Evolutionary conservation across 2,113 vertebrate species (phyloP).

Genomic region (Loxodonta africana): DNA sequence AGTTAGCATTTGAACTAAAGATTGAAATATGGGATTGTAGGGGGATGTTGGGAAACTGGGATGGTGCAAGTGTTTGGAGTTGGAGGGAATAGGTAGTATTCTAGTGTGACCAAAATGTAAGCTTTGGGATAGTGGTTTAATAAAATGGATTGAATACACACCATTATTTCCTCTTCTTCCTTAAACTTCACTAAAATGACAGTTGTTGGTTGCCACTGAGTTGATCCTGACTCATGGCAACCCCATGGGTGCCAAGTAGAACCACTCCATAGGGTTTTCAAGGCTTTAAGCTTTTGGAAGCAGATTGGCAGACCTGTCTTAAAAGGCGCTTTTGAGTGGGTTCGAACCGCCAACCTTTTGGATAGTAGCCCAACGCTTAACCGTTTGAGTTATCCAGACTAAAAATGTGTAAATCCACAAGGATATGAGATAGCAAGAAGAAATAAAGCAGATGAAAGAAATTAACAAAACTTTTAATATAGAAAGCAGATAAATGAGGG

Average conservation of each 20-base stretch:
- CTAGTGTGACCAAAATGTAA: conserved; percentile 44
- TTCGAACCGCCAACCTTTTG: background rate
- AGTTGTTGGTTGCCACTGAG: background rate
- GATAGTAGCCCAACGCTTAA: background rate
- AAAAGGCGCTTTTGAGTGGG: background rate
- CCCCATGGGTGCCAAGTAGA: no score
- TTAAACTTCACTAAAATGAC: conserved; percentile 39
- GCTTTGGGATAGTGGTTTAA: background rate
- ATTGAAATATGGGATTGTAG: conserved; percentile 23
- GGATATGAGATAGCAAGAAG: background rate
- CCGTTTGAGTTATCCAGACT: background rate
- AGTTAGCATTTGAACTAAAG: conserved; percentile 38
- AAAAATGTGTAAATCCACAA: background rate
- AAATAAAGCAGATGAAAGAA: background rate
- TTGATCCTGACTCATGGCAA: background rate
- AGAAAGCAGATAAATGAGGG: background rate
- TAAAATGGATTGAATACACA: background rate
- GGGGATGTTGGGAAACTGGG: background rate
- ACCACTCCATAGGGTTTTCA: background rate
- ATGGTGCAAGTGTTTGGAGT: conserved; percentile 40
- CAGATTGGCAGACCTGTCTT: background rate
- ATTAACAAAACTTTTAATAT: conserved; percentile 40
- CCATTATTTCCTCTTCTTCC: background rate
- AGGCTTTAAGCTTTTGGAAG: background rate
- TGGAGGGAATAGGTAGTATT: background rate